Percentiles rank a stretch among this genome's conserved stretches.
These are phyloP conservation scores for Drosophila helvetica DNA, from an alignment of 2,888 invertebrate species.

Conservation along the genomic window DNA sequence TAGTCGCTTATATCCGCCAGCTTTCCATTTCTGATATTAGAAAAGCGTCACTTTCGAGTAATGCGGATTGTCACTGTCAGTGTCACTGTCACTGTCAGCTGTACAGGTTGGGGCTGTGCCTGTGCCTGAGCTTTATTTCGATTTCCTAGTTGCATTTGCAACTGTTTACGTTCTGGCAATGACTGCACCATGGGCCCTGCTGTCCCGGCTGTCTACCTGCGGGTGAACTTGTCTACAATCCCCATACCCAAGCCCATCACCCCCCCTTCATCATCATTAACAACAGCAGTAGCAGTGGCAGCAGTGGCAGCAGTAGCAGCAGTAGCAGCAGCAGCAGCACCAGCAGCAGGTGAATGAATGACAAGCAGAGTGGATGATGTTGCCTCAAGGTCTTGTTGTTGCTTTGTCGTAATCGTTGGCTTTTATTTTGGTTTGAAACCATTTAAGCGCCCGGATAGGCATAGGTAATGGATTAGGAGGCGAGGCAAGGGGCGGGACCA, in stretches of 20 bases:
- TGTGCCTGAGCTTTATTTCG: slow-evolving; percentile 1
- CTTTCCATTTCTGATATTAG: slow-evolving; percentile 10
- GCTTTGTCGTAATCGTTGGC: slow-evolving; percentile 3
- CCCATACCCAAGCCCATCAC: neutral
- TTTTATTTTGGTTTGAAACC: slow-evolving; percentile 38
- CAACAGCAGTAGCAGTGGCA: neutral
- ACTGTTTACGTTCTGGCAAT: slow-evolving; percentile 8
- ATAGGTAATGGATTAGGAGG: slow-evolving; percentile 5
- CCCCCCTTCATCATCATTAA: neutral
- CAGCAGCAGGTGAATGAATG: slow-evolving; percentile 12
- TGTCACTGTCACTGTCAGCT: neutral
- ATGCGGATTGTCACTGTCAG: slow-evolving; percentile 4
- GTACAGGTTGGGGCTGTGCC: neutral
- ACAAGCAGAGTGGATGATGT: slow-evolving; percentile 14
- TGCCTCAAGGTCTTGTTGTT: slow-evolving; percentile 21
- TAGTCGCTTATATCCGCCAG: neutral
- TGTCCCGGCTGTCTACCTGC: slow-evolving; percentile 2
- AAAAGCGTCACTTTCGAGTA: slow-evolving; percentile 16
- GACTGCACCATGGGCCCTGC: neutral
- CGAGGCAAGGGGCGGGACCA: slow-evolving; percentile 19
- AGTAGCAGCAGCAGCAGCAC: slow-evolving; percentile 3
- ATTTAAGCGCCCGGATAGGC: slow-evolving; percentile 41
- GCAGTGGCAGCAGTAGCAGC: slow-evolving; percentile 3
- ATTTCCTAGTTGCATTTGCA: slow-evolving; percentile 8
- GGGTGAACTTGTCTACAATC: neutral